Evolutionary conservation across 2,797 vertebrate species (phyloP), one percentile per base, ranked within the genome.

Genomic region (Myotis pilosus): DNA sequence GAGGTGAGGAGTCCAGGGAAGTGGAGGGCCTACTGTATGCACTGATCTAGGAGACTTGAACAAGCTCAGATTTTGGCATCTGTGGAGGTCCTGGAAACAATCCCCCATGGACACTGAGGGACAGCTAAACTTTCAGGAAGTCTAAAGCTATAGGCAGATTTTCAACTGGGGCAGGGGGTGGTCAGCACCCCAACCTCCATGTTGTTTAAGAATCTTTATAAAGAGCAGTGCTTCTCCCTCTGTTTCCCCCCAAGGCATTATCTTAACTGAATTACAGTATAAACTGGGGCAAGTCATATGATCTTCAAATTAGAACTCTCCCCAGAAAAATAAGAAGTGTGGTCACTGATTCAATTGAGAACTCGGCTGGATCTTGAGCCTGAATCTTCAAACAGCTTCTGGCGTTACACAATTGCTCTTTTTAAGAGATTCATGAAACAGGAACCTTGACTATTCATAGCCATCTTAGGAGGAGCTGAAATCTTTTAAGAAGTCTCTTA

Each of bases 371-470:
- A 88, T 84, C 94, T 71, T 44, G 79, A 80, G 90, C 88, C 47
- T 47, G 82, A 92, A 36, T 72, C 85, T 83, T 87, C 22, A 0
- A 82, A 60, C 49, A 83, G 85, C 69, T 92, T 19, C 41, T 76
- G 90, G 51, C 51, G 79, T 95, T 97, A 96, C 47, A 64, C 90
- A 97, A 94, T 80, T 85, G 78, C 92, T 94, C 92, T 95, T 96
- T 95, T 88, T 91, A 75, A 93, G 81, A 89, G 60, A 86, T 30
- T 72, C 44, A 80, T 66, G 91, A 96, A 96, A 87, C 72, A 53
- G 95, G 95, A 96, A 87, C 10, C 60, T 86, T 91, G 57, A 71
- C 93, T 96, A 93, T 96, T 96, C 96, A 91, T 92, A 94, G 92
- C 47, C 79, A 95, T 80, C 66, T 95, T 93, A 85, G 93, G 94